These are phyloP conservation scores for Caloenas nicobarica DNA, from an alignment of 2,113 vertebrate species.

Conservation along the genomic window DNA sequence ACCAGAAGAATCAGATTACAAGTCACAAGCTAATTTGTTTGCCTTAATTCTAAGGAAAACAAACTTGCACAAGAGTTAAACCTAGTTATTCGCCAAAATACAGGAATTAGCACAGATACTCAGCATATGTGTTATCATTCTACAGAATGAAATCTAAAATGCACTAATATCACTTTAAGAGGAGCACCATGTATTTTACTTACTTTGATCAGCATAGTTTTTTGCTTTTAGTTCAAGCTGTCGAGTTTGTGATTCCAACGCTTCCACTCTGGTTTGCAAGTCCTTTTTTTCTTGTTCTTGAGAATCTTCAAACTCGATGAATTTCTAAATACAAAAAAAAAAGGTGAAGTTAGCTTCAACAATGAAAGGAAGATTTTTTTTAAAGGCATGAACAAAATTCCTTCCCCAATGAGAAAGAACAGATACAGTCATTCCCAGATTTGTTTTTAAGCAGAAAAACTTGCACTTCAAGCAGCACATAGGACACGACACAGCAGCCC, in stretches of 20 bases:
- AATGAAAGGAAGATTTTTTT: neutral
- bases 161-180: neutral
- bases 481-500: neutral
- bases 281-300: constrained; percentile 98
- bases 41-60: neutral
- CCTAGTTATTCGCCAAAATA: neutral
- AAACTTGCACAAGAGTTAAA: neutral
- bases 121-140: no score
- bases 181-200: constrained; percentile 58
- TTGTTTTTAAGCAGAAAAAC: neutral
- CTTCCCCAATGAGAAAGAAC: neutral
- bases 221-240: constrained; percentile 94
- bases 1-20: neutral
- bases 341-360: neutral
- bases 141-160: neutral
- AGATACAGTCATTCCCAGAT: neutral
- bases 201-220: constrained; percentile 97
- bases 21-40: neutral
- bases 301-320: constrained; percentile 94
- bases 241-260: constrained; percentile 89
- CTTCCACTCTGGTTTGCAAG: constrained; percentile 86
- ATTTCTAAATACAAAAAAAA: constrained; percentile 82
- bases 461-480: neutral
- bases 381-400: neutral
- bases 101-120: neutral